Base-by-base conservation (phyloP, 2,797 vertebrate genomes). In the Bucorvus abyssinicus region DNA sequence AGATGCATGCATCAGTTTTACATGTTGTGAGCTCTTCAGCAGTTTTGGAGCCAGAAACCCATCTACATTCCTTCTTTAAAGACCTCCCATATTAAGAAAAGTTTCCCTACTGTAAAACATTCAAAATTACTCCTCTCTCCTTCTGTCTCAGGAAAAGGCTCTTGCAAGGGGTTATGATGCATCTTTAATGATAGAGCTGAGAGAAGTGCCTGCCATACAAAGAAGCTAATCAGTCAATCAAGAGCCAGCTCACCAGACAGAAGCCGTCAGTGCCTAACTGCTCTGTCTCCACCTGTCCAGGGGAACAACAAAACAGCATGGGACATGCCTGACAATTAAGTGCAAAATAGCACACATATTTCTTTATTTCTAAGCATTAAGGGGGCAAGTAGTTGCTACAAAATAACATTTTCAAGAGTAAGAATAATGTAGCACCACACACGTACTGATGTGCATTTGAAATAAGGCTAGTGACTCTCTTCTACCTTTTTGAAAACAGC, bases 161-260 rank as follows among this genome's bases (percentile, higher is more conserved):
- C 32, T 94, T 89, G 55, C 70, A 94, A 96, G 76, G 89, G 61
- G 79, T 85, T 95, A 93, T 91, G 80, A 79, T 96, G 84, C 95
- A 96, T 96, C 87, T 89, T 86, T 96, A 98, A 97, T 87, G 93
- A 96, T 32, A 49, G 87, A 96, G 64, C 80, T 16, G 20, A 85
- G 59, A 94, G 92, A 94, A 97, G 91, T 5, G 61, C 85, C 96
- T 96, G 77, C 91, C 95, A 96, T 96, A 96, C 94, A 95, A 96
- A 97, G 94, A 83, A 97, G 93, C 91, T 97, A 97, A 97, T 98
- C 96, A 97, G 96, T 98, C 97, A 97, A 95, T 97, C 97, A 97
- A 95, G 89, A 96, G 55, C 75, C 90, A 96, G 94, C 89, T 96
- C 94, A 97, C 91, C 89, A 96, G 94, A 93, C 96, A 97, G 88